Evolutionary conservation across 1,140 invertebrate genomes (phyloP).

Genomic region (Caenorhabditis briggsae): DNA sequence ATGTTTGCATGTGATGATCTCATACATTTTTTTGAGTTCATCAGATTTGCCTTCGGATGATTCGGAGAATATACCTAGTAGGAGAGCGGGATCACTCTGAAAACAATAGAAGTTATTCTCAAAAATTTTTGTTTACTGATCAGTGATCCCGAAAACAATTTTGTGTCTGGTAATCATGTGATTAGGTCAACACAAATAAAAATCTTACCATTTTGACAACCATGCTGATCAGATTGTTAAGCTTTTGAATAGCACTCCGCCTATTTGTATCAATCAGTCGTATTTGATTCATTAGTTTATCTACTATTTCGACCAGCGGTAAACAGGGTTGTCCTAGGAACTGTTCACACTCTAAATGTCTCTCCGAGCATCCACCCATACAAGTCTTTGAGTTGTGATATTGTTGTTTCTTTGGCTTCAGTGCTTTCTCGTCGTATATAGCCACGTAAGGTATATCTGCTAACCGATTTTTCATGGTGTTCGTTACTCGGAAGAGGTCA

Average conservation of each 20-base stretch:
- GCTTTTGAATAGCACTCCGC: background rate
- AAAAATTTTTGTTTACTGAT: too few species aligned
- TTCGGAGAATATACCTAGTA: background rate
- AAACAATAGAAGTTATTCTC: background rate
- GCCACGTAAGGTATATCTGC: background rate
- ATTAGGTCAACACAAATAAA: too few species aligned
- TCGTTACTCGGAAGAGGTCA: background rate
- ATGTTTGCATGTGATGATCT: background rate
- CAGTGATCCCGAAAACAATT: too few species aligned
- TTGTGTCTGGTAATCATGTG: too few species aligned
- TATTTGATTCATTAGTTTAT: background rate
- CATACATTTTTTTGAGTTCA: background rate
- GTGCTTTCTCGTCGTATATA: background rate
- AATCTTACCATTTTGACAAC: background rate
- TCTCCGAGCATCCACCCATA: background rate
- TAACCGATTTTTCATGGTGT: too few species aligned
- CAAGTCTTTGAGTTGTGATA: background rate
- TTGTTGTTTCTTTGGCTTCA: background rate
- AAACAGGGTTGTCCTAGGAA: slow-evolving; percentile 20
- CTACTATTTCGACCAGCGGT: background rate
- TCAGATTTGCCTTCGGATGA: background rate
- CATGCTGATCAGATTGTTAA: background rate
- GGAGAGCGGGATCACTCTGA: background rate
- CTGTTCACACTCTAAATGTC: background rate
- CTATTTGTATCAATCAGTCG: background rate